phyloP scores from a whole-genome alignment of 1,140 invertebrate species.

The Drosophila kohkoa region DNA sequence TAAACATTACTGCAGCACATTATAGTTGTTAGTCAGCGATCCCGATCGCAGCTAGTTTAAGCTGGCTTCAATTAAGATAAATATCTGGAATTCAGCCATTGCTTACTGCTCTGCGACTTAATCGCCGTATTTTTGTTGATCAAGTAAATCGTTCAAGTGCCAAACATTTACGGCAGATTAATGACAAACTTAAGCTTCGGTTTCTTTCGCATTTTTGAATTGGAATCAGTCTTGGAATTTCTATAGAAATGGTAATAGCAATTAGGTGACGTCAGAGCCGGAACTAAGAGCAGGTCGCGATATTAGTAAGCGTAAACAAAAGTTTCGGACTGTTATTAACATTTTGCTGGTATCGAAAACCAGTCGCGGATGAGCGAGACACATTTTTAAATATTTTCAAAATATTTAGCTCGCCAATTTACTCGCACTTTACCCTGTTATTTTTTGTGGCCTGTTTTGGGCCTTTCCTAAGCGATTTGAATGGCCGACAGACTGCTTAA shows the following conservation, averaged over 20 bases:
- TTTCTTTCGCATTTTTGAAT: neutral
- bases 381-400: conserved; percentile 17
- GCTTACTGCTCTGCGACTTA: neutral
- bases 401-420: conserved; percentile 8
- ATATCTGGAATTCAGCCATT: neutral
- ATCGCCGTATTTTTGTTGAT: neutral
- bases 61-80: conserved; percentile 6
- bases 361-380: conserved; percentile 24
- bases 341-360: conserved; percentile 27
- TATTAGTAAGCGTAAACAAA: conserved; percentile 44
- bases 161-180: neutral
- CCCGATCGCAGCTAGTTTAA: conserved; percentile 1
- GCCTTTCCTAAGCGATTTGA: conserved; percentile 22
- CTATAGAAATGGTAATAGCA: conserved; percentile 26
- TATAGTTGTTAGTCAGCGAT: neutral
- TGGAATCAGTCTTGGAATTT: conserved; percentile 11
- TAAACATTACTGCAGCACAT: conserved; percentile 1
- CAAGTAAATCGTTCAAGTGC: neutral
- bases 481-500: neutral
- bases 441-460: conserved; percentile 3
- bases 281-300: conserved; percentile 60
- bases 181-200: neutral
- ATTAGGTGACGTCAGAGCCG: conserved; percentile 64
- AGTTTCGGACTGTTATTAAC: conserved; percentile 38
- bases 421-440: neutral